phyloP scores from a whole-genome alignment of 2,113 vertebrate genomes.

The Bos indicus region DNA sequence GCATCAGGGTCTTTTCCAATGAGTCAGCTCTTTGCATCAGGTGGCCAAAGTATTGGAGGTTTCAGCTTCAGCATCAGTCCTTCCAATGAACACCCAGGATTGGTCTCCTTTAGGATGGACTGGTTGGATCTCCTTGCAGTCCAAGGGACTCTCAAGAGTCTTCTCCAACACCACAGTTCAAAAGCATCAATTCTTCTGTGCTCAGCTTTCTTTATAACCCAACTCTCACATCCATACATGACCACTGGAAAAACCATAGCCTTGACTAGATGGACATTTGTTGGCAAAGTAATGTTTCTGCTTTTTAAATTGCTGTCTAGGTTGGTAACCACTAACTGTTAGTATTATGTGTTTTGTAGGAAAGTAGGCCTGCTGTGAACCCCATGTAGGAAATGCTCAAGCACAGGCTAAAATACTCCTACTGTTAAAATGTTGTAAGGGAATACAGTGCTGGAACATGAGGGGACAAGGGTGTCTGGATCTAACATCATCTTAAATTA shows the following conservation, averaged over 20 bases:
- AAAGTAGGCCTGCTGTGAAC: neutral
- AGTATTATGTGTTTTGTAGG: neutral
- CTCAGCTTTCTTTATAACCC: neutral
- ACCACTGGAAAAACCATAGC: neutral
- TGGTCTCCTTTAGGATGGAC: neutral
- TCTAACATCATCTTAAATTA: neutral
- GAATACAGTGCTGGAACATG: too few relatives aligned
- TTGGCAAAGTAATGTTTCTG: neutral
- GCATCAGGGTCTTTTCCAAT: neutral
- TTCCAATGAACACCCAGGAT: neutral
- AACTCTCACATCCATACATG: neutral
- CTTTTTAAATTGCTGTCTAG: neutral
- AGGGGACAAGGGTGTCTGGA: neutral
- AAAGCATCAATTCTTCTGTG: fast-evolving
- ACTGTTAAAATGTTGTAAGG: neutral
- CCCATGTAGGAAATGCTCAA: neutral
- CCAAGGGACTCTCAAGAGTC: neutral
- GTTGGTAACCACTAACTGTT: neutral
- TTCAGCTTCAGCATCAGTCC: neutral
- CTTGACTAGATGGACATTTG: neutral
- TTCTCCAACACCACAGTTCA: neutral
- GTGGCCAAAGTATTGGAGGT: neutral
- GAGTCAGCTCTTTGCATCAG: neutral
- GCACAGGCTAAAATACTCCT: neutral
- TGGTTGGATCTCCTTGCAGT: neutral